Percentiles rank a stretch among this genome's conserved stretches.
These are phyloP conservation scores for Caenorhabditis macrosperma DNA, from an alignment of 2,888 invertebrate species.

Conservation along the genomic window DNA sequence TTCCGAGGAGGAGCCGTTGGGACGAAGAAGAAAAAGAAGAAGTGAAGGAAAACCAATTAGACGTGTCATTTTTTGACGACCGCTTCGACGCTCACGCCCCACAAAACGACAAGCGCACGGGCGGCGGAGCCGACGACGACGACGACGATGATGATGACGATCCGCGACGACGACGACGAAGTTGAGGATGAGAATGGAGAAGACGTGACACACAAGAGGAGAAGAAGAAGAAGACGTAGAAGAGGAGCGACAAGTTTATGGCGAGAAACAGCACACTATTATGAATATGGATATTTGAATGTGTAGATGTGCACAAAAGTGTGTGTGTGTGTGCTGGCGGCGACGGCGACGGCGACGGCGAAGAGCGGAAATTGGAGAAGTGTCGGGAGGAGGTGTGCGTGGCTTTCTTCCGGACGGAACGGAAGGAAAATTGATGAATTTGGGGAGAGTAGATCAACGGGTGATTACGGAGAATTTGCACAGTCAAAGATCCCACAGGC, in stretches of 20 bases:
- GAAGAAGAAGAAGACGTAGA: conserved; percentile 12
- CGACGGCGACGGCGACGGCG: too few species aligned
- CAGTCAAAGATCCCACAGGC: too few species aligned
- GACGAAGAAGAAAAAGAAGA: background rate
- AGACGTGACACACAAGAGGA: conserved; percentile 14
- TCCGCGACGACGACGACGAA: conserved; percentile 2
- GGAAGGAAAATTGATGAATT: too few species aligned
- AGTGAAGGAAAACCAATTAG: conserved; percentile 53
- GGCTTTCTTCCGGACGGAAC: background rate
- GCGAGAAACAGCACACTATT: conserved; percentile 25
- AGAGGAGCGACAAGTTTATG: conserved; percentile 27
- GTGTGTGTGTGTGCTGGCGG: conserved; percentile 2
- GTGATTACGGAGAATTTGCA: too few species aligned
- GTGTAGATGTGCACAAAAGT: conserved; percentile 14
- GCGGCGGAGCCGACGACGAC: conserved; percentile 11
- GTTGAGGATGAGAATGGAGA: conserved; percentile 20
- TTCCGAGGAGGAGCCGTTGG: background rate
- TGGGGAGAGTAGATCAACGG: too few species aligned
- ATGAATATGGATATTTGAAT: conserved; percentile 55
- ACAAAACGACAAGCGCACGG: conserved; percentile 14
- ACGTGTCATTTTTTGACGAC: conserved; percentile 54
- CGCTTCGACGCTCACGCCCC: background rate
- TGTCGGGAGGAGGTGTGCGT: conserved; percentile 1
- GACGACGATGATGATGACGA: conserved; percentile 34
- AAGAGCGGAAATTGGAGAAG: conserved; percentile 46